These are phyloP conservation scores for Leptestheria dahalacensis DNA, from an alignment of 1,140 invertebrate genomes.

Conservation along the genomic window DNA sequence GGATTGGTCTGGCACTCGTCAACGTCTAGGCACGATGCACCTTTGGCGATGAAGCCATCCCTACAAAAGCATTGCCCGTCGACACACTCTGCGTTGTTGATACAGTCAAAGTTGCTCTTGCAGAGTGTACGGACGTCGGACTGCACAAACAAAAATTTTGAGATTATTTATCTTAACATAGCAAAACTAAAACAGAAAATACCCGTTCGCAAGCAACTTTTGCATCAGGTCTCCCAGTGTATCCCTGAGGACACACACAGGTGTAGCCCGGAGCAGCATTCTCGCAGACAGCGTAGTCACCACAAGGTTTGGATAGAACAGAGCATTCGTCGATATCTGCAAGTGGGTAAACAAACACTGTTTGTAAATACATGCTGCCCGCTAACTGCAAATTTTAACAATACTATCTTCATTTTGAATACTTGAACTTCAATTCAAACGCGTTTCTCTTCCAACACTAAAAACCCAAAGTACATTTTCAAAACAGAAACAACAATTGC, in stretches of 20 bases:
- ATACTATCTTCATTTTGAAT: too few relatives aligned
- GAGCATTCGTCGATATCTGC: constrained; percentile 80
- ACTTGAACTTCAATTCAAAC: too few relatives aligned
- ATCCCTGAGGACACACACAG: constrained; percentile 78
- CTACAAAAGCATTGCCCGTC: constrained; percentile 81
- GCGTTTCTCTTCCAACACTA: too few relatives aligned
- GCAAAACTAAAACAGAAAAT: constrained; percentile 8
- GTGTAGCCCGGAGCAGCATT: constrained; percentile 73
- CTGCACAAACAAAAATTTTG: constrained; percentile 29
- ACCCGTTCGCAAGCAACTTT: constrained; percentile 75
- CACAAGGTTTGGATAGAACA: constrained; percentile 63
- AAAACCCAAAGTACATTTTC: too few relatives aligned
- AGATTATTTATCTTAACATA: neutral
- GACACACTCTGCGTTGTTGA: constrained; percentile 77
- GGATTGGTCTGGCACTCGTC: constrained; percentile 59
- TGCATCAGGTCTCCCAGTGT: constrained; percentile 58
- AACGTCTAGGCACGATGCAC: constrained; percentile 60
- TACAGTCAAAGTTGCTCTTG: constrained; percentile 75
- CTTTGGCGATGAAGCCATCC: constrained; percentile 64
- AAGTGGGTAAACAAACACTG: constrained; percentile 21
- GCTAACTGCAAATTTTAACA: too few relatives aligned
- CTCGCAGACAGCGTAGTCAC: constrained; percentile 68
- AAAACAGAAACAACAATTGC: too few relatives aligned
- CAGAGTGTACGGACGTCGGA: constrained; percentile 72
- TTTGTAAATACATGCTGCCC: too few relatives aligned